Evolutionary conservation across 2,888 invertebrate species (phyloP), one percentile per base, ranked within the genome.

Genomic region (Epinotia bilunana): DNA sequence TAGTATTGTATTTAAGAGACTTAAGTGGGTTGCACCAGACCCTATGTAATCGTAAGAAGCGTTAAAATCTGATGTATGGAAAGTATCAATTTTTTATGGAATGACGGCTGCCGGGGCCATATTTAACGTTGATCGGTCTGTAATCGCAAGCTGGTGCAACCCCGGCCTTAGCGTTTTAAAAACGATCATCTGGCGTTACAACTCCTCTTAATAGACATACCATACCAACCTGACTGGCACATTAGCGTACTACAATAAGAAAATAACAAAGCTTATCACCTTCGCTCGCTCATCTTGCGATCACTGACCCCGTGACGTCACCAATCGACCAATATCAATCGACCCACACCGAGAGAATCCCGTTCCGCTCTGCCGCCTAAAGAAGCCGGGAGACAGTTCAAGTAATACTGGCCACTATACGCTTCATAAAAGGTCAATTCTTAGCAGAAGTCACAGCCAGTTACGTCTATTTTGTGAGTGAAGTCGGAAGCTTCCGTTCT

Each of bases 401-500:
- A 77, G 70, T 76, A 81, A 84, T 12, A 77, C 71, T 89, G 87
- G 90, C 81, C 78, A 79, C 83, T 58, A 43, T 1, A 9, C 3
- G 4, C 23, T 46, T 1, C 58, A 16, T 68, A 58, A 60, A 69
- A 69, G 58, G 69, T 58, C 2, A 60, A 28, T 58, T 60, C 28
- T 60, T 23, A 23, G 12, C n/a, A 20, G 18, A 11, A 23, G 12
- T 46, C 28, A 23, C 20, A 12, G 58, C n/a, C 28, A 58, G 69
- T 28, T 69, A 69, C n/a, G 46, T 9, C 69, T 4, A n/a, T 60
- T 69, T 58, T 12, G n/a, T 43, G 43, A 2, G 58, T 28, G 12
- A 13, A 79, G 78, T 83, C 82, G 85, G 85, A 83, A 81, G 86
- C 85, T 89, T 86, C 86, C 84, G 83, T 83, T 69, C 82, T 92